phyloP scores from a whole-genome alignment of 2,113 vertebrate genomes.

The Castor canadensis region DNA sequence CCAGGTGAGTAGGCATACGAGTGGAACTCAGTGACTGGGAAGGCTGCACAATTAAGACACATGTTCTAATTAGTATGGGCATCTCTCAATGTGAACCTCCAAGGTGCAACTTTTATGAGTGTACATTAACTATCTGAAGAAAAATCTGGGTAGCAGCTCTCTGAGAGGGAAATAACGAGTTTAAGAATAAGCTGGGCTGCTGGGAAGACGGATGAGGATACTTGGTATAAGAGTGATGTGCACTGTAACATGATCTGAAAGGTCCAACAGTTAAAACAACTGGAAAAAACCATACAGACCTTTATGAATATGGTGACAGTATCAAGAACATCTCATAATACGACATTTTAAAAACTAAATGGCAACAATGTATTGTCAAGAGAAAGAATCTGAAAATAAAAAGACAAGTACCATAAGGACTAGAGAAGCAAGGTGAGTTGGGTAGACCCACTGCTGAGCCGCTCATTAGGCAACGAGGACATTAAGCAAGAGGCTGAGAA shows the following conservation, averaged over 20 bases:
- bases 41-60: conserved; percentile 27
- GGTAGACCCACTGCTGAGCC: neutral
- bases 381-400: neutral
- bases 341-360: conserved; percentile 60
- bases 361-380: conserved; percentile 58
- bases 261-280: conserved; percentile 34
- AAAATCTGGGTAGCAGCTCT: conserved; percentile 75
- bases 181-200: conserved; percentile 64
- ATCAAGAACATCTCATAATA: conserved; percentile 4
- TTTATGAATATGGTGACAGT: neutral
- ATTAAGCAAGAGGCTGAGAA: neutral
- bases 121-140: conserved; percentile 48
- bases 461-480: neutral
- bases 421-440: neutral
- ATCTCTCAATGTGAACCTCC: conserved; percentile 16
- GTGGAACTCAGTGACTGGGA: neutral
- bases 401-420: conserved; percentile 12
- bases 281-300: conserved; percentile 4
- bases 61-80: conserved; percentile 37
- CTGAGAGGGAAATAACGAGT: conserved; percentile 9
- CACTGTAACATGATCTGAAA: conserved; percentile 20
- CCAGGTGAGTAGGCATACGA: conserved; percentile 30
- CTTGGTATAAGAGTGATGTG: conserved; percentile 73
- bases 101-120: conserved; percentile 34
- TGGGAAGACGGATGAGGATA: conserved; percentile 79